Base-by-base conservation (phyloP, 2,888 invertebrate species). In the Ennomos quercinarius region DNA sequence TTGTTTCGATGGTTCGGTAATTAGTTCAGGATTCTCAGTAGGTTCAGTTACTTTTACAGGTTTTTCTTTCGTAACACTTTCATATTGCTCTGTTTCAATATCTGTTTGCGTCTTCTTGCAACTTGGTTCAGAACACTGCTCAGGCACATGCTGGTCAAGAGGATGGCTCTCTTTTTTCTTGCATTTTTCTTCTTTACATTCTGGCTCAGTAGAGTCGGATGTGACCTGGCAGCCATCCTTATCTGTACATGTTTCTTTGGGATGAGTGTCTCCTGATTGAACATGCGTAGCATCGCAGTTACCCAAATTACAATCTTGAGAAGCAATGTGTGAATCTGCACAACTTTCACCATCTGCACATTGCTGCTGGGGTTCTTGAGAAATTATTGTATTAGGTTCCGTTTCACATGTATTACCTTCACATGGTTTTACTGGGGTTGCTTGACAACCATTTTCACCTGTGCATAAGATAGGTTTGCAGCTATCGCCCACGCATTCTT, bases 151-250 rank as follows among this genome's bases (percentile, higher is more conserved):
- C 47, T 70, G 64, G 42, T 73, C 72, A 57, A 61, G 45, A 49
- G 71, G 63, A 37, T 74, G 12, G 43, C 58, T 64, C 60, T 84
- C 82, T 63, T 83, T 81, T 50, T 78, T 77, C 68, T 76, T 77
- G 66, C 91, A 91, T 35, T 70, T 72, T 61, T 80, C 81, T 52
- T 77, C 83, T 17, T 61, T 67, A 57, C 89, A 88, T 60, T 81
- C 81, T 57, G 67, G 62, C 62, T 68, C 60, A 36, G 58, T 10
- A 57, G 70, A 63, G 13, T 71, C 64, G 38, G 47, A 45, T 36
- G 73, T 67, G 52, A 77, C 73, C 13, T 70, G 66, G 62, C 84
- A 79, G 39, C 60, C 47, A 59, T 66, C 66, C 41, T 53, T 46
- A 17, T 41, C 53, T 34, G 36, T 37, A 34, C 59, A 59, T 41